A percentile compares a stretch with the other conserved stretches of the same genome.
phyloP scores from a whole-genome alignment of 2,113 vertebrate genomes.

The Drymodes brunneopygia region DNA sequence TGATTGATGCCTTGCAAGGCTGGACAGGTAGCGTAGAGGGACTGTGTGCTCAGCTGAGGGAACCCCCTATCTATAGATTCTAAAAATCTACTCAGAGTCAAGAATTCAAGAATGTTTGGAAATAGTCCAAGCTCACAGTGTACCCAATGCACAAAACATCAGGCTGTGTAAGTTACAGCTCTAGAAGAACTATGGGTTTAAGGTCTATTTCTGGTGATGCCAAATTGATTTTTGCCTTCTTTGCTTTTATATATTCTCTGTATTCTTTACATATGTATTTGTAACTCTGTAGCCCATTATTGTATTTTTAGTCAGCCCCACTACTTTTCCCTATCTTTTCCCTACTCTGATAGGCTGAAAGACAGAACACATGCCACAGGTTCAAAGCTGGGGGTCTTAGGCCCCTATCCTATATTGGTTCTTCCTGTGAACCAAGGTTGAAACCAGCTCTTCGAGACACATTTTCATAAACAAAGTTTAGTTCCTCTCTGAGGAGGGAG shows the following conservation, averaged over 20 bases:
- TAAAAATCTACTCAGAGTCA: neutral
- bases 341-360: neutral
- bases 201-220: neutral
- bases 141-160: neutral
- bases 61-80: rapidly evolving
- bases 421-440: neutral
- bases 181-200: neutral
- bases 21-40: neutral
- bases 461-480: neutral
- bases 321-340: neutral
- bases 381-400: neutral
- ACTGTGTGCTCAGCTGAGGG: neutral
- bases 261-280: neutral
- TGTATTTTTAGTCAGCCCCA: neutral
- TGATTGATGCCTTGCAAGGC: neutral
- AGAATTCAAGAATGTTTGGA: neutral
- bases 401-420: neutral
- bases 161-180: neutral
- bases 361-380: neutral
- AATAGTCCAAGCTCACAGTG: neutral
- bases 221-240: neutral
- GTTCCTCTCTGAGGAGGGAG: neutral
- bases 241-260: neutral
- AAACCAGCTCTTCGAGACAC: neutral
- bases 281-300: neutral